Evolutionary conservation across 2,113 vertebrate genomes (phyloP), one percentile per base, ranked within the genome.

Genomic region (Chauna torquata): DNA sequence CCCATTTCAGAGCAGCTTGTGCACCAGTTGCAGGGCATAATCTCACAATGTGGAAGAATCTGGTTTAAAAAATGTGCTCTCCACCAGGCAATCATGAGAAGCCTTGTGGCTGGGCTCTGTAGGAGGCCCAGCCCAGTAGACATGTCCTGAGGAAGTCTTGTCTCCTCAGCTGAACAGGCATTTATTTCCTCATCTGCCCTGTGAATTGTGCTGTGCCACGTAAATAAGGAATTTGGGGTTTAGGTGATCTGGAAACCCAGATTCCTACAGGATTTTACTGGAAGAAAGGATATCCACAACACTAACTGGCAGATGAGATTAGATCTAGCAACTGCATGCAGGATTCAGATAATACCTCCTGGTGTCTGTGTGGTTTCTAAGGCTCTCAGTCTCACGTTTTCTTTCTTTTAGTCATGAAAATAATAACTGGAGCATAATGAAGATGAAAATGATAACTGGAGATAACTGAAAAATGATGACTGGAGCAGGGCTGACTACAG

Each of bases 301-400:
- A 59, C 3, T 0, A 0, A 4, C 18, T 52, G 1, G 0, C 30
- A 82, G 57, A 75, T 34, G 8, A 71, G 55, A 38, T 27, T 58
- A 20, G n/a, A 71, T 71, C 78, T 69, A 42, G 20, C 17, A 24
- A 3, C 78, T 64, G 16, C 20, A 42, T 3, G 0, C 2, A 3
- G 42, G 57, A 54, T 30, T 82, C 24, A 12, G 40, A 34, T 15
- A 44, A 61, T 38, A 19, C 11, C 20, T 47, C 14, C 49, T 61
- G 42, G 13, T 70, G 62, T 36, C 74, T 44, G 25, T 58, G 62
- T 22, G 59, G 65, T 34, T 90, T 40, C 88, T 82, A 65, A 65
- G 59, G 52, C 9, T 76, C 42, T 23, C 38, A 0, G 0, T 25
- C 30, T 85, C n/a, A 22, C 0, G 0, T 64, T 92, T 68, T 44